A percentile compares a stretch with the other conserved stretches of the same genome.
Evolutionary conservation across 2,888 invertebrate genomes (phyloP).

Genomic region (Troides helena): DNA sequence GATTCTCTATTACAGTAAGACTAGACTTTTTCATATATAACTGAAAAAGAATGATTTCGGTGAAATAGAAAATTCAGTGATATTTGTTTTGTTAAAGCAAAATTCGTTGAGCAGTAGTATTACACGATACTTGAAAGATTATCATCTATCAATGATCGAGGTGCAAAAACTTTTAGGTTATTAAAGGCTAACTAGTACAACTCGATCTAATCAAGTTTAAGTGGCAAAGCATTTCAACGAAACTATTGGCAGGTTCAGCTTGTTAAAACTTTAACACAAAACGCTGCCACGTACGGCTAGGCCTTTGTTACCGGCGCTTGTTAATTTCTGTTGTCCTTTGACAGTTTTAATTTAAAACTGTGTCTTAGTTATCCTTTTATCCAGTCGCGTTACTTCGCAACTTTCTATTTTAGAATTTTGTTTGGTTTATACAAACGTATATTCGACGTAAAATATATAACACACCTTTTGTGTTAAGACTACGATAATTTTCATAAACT

Average conservation of each 20-base stretch:
- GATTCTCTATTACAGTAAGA: no score
- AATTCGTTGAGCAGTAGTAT: no score
- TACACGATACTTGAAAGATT: no score
- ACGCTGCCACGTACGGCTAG: constrained; percentile 15
- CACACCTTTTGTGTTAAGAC: no score
- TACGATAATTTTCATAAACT: no score
- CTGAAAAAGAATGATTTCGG: no score
- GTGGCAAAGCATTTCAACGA: constrained; percentile 13
- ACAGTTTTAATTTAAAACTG: constrained; percentile 30
- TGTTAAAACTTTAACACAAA: constrained; percentile 28
- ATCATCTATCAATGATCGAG: background rate
- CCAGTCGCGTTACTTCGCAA: background rate
- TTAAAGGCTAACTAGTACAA: background rate
- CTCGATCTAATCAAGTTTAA: background rate
- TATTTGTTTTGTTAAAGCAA: no score
- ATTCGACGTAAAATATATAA: no score
- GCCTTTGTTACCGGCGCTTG: constrained; percentile 22
- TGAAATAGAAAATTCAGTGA: no score
- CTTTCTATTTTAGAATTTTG: background rate
- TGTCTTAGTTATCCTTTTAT: constrained; percentile 17
- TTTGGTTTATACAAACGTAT: no score
- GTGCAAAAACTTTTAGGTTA: background rate
- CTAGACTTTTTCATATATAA: no score
- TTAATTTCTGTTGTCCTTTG: constrained; percentile 26
- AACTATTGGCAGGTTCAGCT: constrained; percentile 26